These are phyloP conservation scores for Pseudomyrmex concolor DNA, from an alignment of 1,140 invertebrate genomes.

Conservation along the genomic window DNA sequence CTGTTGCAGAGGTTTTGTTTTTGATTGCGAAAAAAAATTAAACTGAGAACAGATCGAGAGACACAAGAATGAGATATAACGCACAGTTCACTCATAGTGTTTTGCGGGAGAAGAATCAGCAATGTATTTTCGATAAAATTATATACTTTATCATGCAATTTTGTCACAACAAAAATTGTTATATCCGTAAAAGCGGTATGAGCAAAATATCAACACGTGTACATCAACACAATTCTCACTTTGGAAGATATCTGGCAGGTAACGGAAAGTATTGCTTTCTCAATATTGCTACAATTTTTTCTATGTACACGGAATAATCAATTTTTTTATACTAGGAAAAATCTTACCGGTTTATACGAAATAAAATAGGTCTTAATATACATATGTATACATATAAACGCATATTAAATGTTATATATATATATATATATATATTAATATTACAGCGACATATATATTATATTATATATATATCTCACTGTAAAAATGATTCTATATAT, in stretches of 20 bases:
- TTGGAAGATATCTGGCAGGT: conserved; percentile 40
- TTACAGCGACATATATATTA: too few relatives aligned
- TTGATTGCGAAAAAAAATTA: neutral
- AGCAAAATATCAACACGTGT: conserved; percentile 26
- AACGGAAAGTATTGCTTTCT: conserved; percentile 46
- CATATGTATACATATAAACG: too few relatives aligned
- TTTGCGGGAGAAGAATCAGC: neutral
- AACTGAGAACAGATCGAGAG: neutral
- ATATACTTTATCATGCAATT: conserved; percentile 23
- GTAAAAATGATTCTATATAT: too few relatives aligned
- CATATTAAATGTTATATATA: too few relatives aligned
- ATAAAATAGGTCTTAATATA: too few relatives aligned
- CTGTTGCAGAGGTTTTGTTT: neutral
- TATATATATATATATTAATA: too few relatives aligned
- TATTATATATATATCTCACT: too few relatives aligned
- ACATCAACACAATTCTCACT: conserved; percentile 39
- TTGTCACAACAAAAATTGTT: conserved; percentile 30
- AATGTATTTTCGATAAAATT: conserved; percentile 36
- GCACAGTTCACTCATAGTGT: neutral
- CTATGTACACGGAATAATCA: conserved; percentile 20
- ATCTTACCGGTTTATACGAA: too few relatives aligned
- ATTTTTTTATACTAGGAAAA: neutral
- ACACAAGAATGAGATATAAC: neutral
- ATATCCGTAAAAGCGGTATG: conserved; percentile 9
- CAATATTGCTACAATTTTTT: conserved; percentile 19